Evolutionary conservation across 2,888 invertebrate genomes (phyloP).

Genomic region (Drosophila eohydei): DNA sequence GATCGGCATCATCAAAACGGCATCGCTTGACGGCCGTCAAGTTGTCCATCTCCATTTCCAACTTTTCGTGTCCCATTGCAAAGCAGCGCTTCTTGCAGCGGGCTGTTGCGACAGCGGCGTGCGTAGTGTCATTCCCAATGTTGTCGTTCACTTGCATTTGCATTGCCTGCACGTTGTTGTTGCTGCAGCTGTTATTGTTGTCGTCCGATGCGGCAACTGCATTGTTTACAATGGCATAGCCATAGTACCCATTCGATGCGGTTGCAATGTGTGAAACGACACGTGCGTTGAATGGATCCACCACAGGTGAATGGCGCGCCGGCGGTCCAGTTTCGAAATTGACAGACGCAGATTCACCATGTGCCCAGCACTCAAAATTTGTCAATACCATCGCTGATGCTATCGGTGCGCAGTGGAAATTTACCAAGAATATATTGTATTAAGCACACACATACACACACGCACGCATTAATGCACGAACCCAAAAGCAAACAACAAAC

Average conservation of each 20-base stretch:
- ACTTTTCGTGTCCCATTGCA: slow-evolving; percentile 49
- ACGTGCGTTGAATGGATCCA: slow-evolving; percentile 81
- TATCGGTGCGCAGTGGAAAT: slow-evolving; percentile 66
- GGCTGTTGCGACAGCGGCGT: slow-evolving; percentile 20
- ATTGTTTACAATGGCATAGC: slow-evolving; percentile 78
- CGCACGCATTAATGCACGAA: slow-evolving; percentile 11
- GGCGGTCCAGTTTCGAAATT: slow-evolving; percentile 57
- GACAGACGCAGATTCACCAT: slow-evolving; percentile 67
- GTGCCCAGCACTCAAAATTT: slow-evolving; percentile 84
- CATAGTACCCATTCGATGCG: slow-evolving; percentile 82
- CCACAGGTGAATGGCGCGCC: slow-evolving; percentile 51
- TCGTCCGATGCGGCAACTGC: slow-evolving; percentile 44
- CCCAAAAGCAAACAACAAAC: slow-evolving; percentile 30
- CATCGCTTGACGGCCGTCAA: slow-evolving; percentile 76
- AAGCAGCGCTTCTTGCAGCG: slow-evolving; percentile 82
- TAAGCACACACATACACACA: slow-evolving; percentile 15
- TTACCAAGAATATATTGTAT: slow-evolving; percentile 63
- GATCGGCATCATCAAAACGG: slow-evolving; percentile 79
- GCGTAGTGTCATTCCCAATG: slow-evolving; percentile 4
- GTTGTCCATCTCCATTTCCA: slow-evolving; percentile 48
- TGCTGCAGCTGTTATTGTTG: slow-evolving; percentile 61
- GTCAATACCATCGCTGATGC: slow-evolving; percentile 80
- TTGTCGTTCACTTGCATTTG: slow-evolving; percentile 34
- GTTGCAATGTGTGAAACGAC: slow-evolving; percentile 79
- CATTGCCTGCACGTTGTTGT: slow-evolving; percentile 53